Evolutionary conservation across 2,888 invertebrate genomes (phyloP), one percentile per base, ranked within the genome.

Genomic region (Heterodera filipjevi): DNA sequence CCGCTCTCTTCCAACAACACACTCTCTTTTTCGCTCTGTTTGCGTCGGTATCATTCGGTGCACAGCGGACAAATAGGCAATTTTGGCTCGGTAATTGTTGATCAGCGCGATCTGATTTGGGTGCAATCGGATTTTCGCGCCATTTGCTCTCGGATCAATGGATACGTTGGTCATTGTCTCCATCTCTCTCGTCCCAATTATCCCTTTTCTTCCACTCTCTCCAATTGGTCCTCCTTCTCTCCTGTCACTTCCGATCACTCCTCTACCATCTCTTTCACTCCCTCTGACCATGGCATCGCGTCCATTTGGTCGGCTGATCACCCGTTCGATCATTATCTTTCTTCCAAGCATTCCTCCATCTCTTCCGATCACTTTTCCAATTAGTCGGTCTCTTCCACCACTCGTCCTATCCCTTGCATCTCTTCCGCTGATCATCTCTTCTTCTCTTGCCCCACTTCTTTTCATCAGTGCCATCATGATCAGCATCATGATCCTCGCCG

Each of bases 51-150:
- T 44, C 16, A 75, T 75, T 27, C 64, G 46, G 22, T 75, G 35
- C 68, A 75, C 53, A 22, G 75, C 66, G 32, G 75, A 75, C 66
- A 75, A 68, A 75, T 75, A 75, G 33, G 33, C 33, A 32, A 68
- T 68, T 68, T 22, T 32, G 68, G 68, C 68, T 5, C 68, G 68
- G 33, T 35, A 68, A 14, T 68, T n/a, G 32, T 19, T 22, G 33
- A 35, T 22, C 68, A 68, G 59, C 27, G 27, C 59, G 27, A 10
- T 33, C 2, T 68, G 68, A 22, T 35, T 68, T 5, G 33, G 68
- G 33, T 35, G 68, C 19, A 32, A 19, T 12, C 19, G 8, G 33
- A 35, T 68, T 19, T 32, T 32, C 16, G 68, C 19, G n/a, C n/a
- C n/a, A 68, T 35, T 32, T 32, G 33, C 35, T n/a, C 22, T 35